Base-by-base conservation (phyloP, 30 jellyfish, hydroid and myxozoan species). In the Hydractinia symbiolongicarpus region DNA sequence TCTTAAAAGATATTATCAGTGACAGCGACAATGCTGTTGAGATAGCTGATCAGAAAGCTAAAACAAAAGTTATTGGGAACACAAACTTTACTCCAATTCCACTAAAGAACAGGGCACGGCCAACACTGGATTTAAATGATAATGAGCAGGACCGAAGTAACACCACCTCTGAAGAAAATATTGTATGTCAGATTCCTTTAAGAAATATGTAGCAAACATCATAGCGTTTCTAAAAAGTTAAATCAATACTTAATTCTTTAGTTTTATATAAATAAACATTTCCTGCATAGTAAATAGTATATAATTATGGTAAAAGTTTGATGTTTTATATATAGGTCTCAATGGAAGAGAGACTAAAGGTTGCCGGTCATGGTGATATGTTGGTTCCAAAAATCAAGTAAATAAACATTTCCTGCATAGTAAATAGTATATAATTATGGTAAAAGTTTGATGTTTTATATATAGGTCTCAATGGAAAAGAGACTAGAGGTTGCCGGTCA, bases 141-240 rank as follows among this genome's bases (percentile, higher is more conserved):
- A 74, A 74, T 74, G 83, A 74, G 40, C 68, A 74, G 20, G 83
- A 74, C 40, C 62, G 73, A 58, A 64, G 74, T 64, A 66, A 74
- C 15, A 74, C 62, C 9, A 55, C 40, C 51, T 44, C 51, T 10
- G 20, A 66, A 49, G 83, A 74, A 58, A 50, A 66, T 8, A 21
- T 74, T 66, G 83, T 74, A 74, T 44, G 54, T 74, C 21, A 50
- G 5, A 20, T n/a, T 51, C 17, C 40, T 64, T 6, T 51, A 64
- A 6, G 9, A 64, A 30, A 30, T 30, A 30, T 30, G 44, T 30
- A 30, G 44, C 44, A 30, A 30, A 30, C 44, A 30, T 30, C 2
- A 30, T 30, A 30, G 44, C 1, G 44, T 30, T 30, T 30, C 44
- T 30, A 30, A 2, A 30, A 30, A 30, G 44, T 30, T 30, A 30